Evolutionary conservation across 2,797 vertebrate species (phyloP).

Genomic region (Aulostomus chinensis): DNA sequence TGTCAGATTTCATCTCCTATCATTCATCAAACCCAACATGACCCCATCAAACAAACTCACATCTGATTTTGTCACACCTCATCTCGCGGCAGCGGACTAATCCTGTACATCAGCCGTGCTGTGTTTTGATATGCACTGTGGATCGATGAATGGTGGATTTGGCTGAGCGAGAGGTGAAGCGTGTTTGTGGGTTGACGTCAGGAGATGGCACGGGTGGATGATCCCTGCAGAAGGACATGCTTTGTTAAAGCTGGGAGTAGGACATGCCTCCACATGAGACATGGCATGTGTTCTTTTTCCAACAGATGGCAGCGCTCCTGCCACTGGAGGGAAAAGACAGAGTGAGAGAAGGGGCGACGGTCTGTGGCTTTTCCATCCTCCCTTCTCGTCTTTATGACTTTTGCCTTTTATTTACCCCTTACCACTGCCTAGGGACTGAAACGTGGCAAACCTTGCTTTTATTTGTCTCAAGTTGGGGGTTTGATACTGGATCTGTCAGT

Average conservation of each 20-base stretch:
- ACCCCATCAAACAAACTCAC: slow-evolving; percentile 28
- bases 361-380: slow-evolving; percentile 33
- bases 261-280: slow-evolving; percentile 71
- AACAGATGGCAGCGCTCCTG: slow-evolving; percentile 69
- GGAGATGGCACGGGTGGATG: slow-evolving; percentile 36
- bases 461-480: slow-evolving; percentile 54
- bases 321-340: slow-evolving; percentile 44
- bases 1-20: slow-evolving; percentile 41
- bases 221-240: slow-evolving; percentile 55
- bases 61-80: slow-evolving; percentile 32
- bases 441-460: slow-evolving; percentile 63
- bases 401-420: slow-evolving; percentile 64
- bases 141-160: slow-evolving; percentile 16
- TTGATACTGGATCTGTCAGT: slow-evolving; percentile 49
- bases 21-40: slow-evolving; percentile 31
- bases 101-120: slow-evolving; percentile 11
- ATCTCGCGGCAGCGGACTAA: slow-evolving; percentile 14
- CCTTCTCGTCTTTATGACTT: slow-evolving; percentile 57
- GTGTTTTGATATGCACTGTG: slow-evolving; percentile 15
- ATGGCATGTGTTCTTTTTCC: slow-evolving; percentile 63
- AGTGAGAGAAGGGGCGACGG: slow-evolving; percentile 13
- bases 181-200: slow-evolving; percentile 53
- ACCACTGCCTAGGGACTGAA: slow-evolving; percentile 48
- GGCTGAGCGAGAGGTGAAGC: slow-evolving; percentile 28
- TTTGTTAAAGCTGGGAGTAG: slow-evolving; percentile 58